These are phyloP conservation scores for Acanthopleura granulata DNA, from an alignment of 2,888 invertebrate species.

Conservation along the genomic window DNA sequence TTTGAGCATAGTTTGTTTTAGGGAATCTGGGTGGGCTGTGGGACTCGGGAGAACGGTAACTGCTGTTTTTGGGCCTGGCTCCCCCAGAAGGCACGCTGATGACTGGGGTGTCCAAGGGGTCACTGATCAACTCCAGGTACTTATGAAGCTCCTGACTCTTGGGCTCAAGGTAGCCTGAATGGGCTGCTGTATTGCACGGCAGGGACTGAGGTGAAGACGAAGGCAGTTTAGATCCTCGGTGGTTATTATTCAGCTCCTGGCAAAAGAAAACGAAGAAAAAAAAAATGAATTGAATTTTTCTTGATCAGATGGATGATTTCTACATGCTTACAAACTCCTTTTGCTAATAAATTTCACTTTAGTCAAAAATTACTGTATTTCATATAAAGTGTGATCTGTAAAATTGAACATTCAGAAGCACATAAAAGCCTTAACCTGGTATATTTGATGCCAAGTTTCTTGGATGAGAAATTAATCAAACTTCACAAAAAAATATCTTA, in stretches of 20 bases:
- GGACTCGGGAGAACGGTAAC: neutral
- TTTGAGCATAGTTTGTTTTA: conserved; percentile 15
- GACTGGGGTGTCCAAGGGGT: conserved; percentile 29
- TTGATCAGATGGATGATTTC: neutral
- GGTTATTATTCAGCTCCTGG: conserved; percentile 12
- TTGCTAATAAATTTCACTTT: no score
- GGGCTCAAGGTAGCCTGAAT: conserved; percentile 37
- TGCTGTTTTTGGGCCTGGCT: conserved; percentile 7
- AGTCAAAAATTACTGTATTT: no score
- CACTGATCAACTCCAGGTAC: conserved; percentile 46
- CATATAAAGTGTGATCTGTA: neutral
- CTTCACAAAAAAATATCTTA: no score
- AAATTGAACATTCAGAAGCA: neutral
- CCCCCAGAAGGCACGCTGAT: neutral
- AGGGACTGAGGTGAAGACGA: neutral
- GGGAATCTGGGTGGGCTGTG: neutral
- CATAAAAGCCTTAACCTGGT: neutral
- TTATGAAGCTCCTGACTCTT: conserved; percentile 32
- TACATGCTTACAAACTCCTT: no score
- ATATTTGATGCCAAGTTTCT: no score
- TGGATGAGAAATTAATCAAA: no score
- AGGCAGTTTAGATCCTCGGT: neutral
- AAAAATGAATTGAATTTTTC: neutral
- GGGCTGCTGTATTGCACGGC: neutral
- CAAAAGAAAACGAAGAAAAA: neutral